These are phyloP conservation scores for Schizaphis graminum DNA, from an alignment of 2,888 invertebrate genomes.

Conservation along the genomic window DNA sequence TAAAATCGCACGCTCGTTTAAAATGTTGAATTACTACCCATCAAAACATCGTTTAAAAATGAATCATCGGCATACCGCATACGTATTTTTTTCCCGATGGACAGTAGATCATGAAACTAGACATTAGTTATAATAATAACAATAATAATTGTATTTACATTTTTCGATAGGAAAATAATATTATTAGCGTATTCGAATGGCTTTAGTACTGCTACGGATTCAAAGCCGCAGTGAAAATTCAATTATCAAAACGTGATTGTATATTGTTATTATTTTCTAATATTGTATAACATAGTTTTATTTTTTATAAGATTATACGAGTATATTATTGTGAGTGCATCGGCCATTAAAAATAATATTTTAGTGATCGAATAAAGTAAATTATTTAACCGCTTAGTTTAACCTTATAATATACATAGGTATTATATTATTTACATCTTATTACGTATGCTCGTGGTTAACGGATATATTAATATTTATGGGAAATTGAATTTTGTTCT, in stretches of 20 bases:
- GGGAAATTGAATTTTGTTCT: constrained; percentile 36
- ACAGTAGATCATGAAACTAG: neutral
- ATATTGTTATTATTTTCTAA: neutral
- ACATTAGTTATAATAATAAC: neutral
- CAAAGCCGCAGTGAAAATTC: neutral
- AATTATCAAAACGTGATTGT: neutral
- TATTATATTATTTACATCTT: neutral
- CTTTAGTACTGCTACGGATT: neutral
- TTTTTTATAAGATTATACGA: neutral
- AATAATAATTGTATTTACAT: neutral
- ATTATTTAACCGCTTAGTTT: neutral
- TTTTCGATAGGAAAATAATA: neutral
- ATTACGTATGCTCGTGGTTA: neutral
- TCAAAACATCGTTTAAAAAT: neutral
- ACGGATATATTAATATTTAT: neutral
- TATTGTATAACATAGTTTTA: neutral
- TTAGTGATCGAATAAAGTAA: neutral
- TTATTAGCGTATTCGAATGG: neutral
- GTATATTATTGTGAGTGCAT: neutral
- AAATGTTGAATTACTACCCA: neutral
- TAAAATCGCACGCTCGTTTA: neutral
- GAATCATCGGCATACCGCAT: neutral
- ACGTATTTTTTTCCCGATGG: neutral
- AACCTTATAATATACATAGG: neutral
- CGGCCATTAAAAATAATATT: constrained; percentile 1